These are phyloP conservation scores for Phyllostomus discolor DNA, from an alignment of 2,113 vertebrate genomes.

Conservation along the genomic window DNA sequence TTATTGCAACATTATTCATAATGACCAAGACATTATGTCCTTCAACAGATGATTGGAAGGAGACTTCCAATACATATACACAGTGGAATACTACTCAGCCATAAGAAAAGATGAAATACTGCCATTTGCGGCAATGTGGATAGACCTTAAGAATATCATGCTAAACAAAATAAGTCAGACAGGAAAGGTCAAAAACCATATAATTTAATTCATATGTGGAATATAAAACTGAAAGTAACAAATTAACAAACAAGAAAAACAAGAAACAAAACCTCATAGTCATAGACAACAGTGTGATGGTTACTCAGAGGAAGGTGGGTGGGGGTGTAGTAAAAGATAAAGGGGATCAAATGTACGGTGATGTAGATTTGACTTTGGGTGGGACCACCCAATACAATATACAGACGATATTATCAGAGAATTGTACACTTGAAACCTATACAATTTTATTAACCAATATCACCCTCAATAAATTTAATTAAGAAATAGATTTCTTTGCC, in stretches of 20 bases:
- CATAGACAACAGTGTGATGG: not conserved
- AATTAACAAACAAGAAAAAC: not conserved
- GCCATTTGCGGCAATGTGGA: not conserved
- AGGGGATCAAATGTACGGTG: not conserved
- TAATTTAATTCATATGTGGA: not conserved
- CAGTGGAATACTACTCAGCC: not conserved
- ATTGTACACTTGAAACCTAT: not conserved
- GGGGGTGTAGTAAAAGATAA: not conserved
- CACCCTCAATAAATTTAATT: not conserved
- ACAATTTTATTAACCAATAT: not conserved
- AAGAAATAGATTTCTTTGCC: not conserved
- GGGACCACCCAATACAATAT: not conserved
- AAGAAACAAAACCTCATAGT: not conserved
- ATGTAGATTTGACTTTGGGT: not conserved
- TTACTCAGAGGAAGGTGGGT: not conserved
- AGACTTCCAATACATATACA: not conserved
- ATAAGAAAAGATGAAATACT: not conserved
- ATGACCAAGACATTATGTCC: not conserved
- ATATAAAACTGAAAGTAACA: not conserved
- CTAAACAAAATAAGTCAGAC: not conserved
- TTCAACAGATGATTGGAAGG: not conserved
- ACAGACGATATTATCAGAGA: not conserved
- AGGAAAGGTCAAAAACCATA: not conserved
- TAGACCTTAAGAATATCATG: not conserved
- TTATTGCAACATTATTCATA: not conserved